Conservation (phyloP, 2,888 invertebrate species). For the Monoplex corrugatus region DNA sequence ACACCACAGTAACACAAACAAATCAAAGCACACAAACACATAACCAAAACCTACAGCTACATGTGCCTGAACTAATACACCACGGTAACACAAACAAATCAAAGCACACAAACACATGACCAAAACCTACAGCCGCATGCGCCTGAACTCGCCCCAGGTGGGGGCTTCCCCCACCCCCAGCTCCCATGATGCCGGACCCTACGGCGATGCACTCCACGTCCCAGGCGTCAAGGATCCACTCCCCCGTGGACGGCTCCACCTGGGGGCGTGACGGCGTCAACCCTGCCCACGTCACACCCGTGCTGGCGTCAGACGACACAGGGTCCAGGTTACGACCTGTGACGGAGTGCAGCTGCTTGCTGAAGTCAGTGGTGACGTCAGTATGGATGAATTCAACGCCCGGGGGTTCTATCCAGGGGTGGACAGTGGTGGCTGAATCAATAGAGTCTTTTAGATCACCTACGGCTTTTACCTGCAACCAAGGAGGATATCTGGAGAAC, state of each 20-base stretch:
- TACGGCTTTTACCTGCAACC: conserved; percentile 64
- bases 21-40: no score
- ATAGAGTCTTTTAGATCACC: conserved; percentile 66
- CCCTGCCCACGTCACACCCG: conserved; percentile 48
- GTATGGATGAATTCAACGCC: neutral
- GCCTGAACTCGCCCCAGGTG: conserved; percentile 70
- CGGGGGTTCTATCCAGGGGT: conserved; percentile 47
- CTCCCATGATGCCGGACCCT: conserved; percentile 78
- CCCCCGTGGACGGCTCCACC: conserved; percentile 65
- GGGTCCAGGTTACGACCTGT: conserved; percentile 48
- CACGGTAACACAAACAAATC: no score
- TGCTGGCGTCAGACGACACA: neutral
- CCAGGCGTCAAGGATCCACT: conserved; percentile 74
- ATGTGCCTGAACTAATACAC: no score
- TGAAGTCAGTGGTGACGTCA: neutral
- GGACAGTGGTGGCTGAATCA: neutral
- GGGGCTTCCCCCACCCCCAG: conserved; percentile 78
- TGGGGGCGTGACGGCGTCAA: conserved; percentile 57
- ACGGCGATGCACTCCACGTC: conserved; percentile 78
- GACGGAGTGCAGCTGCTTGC: conserved; percentile 50
- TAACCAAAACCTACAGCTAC: no score
- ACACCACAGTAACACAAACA: no score
- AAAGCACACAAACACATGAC: no score
- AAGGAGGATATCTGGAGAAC: neutral
- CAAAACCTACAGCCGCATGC: conserved; percentile 59